Evolutionary conservation across 2,888 invertebrate species (phyloP), one percentile per base, ranked within the genome.

Genomic region (Chymomyza fuscimana): DNA sequence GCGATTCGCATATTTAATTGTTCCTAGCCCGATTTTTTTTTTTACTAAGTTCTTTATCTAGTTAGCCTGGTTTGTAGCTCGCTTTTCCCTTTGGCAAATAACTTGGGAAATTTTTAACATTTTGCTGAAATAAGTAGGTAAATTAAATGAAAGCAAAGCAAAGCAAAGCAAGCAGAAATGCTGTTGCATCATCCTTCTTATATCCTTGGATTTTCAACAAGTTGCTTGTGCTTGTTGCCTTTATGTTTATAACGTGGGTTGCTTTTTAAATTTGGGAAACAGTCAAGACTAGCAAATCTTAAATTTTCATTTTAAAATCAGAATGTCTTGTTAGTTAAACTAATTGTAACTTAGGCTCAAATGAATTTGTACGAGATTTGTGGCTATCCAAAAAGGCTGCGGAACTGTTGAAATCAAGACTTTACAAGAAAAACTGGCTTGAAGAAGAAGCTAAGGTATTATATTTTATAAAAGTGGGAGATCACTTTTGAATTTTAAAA

Each of bases 151-250:
- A 60, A 12, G 40, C 40, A 46, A 40, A 40, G 40, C 40, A 46
- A 40, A 40, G 40, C 10, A 40, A 46, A 46, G 40, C 12, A 46
- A 12, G 40, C 40, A 12, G 10, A 12, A 36, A 46, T 46, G 40
- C 12, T 46, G 12, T 12, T 12, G 40, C 40, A 12, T 32, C 32
- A 32, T 32, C 32, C 32, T 32, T 32, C 32, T 46, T 64, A 59
- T 70, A 86, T 78, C 78, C 83, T 82, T 86, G 85, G 74, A 79
- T 75, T 86, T 75, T 79, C 86, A 83, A 86, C 84, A 83, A 83
- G 83, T 84, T 86, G 85, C 70, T 79, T 81, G 79, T 82, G 82
- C 79, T 82, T 60, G 70, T 67, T 67, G 62, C 36, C 63, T 64
- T 32, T 1, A 22, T 58, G 25, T 4, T 22, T 58, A 29, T 16